phyloP scores from a whole-genome alignment of 2,888 invertebrate species.

The Epinotia nisella region DNA sequence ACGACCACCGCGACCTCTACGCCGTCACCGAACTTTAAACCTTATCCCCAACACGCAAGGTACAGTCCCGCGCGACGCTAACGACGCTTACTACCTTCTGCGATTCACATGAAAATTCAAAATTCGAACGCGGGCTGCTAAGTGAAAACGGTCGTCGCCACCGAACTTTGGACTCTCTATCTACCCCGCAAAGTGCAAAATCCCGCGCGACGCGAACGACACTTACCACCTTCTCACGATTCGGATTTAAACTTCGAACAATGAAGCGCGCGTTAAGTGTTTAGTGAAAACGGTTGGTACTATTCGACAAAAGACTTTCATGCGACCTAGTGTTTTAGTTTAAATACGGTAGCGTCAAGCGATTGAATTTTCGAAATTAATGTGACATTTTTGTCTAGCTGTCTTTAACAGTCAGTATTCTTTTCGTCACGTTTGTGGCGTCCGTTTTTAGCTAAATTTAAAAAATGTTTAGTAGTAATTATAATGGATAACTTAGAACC shows the following conservation, averaged over 20 bases:
- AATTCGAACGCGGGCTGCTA: too few species aligned
- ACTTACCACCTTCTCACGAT: background rate
- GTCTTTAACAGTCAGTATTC: constrained; percentile 30
- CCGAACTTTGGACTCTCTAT: constrained; percentile 59
- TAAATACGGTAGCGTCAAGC: constrained; percentile 17
- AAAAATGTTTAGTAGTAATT: constrained; percentile 39
- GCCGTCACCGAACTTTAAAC: constrained; percentile 85
- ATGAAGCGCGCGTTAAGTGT: background rate
- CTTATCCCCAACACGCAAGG: background rate
- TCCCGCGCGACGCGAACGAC: background rate
- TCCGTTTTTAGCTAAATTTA: constrained; percentile 38
- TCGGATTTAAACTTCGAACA: background rate
- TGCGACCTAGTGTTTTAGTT: constrained; percentile 12
- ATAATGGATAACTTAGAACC: constrained; percentile 31
- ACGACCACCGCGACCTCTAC: constrained; percentile 86
- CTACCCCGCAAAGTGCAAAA: background rate
- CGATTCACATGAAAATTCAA: too few species aligned
- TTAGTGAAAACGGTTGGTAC: constrained; percentile 25
- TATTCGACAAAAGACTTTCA: constrained; percentile 39
- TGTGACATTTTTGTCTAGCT: constrained; percentile 35
- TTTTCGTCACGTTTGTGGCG: constrained; percentile 28
- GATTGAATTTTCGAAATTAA: constrained; percentile 33
- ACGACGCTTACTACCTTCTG: background rate
- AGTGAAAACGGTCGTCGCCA: constrained; percentile 82
- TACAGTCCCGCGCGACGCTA: background rate